Conservation (phyloP, 2,888 invertebrate species). For the Margaritifera margaritifera region DNA sequence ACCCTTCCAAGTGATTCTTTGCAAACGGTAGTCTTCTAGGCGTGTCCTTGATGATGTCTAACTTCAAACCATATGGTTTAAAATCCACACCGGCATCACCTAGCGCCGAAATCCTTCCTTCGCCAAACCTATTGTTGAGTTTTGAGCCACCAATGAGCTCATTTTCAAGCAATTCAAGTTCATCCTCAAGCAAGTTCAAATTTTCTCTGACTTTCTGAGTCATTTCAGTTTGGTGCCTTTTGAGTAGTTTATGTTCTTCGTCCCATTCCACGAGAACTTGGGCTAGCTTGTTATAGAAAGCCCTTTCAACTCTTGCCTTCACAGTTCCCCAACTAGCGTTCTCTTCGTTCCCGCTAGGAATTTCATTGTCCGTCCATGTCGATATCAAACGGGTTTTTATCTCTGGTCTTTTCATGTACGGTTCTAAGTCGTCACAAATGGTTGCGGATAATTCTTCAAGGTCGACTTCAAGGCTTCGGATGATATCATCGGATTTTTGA, state of each 20-base stretch:
- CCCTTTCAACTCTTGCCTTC: conserved; percentile 28
- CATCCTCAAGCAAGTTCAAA: conserved; percentile 28
- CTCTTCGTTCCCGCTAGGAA: conserved; percentile 24
- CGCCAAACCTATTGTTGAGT: too few relatives aligned
- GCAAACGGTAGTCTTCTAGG: conserved; percentile 1
- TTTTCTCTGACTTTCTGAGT: conserved; percentile 17
- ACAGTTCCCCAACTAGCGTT: conserved; percentile 31
- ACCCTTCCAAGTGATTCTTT: conserved; percentile 1
- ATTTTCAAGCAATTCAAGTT: conserved; percentile 8
- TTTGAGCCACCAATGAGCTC: background rate
- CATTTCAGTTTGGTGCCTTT: conserved; percentile 27
- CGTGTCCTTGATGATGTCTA: background rate
- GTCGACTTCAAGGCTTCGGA: conserved; percentile 21
- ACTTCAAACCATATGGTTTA: background rate
- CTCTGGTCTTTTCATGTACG: conserved; percentile 24
- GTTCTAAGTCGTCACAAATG: conserved; percentile 26
- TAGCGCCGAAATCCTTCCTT: too few relatives aligned
- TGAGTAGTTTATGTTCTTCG: conserved; percentile 23
- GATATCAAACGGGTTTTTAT: conserved; percentile 30
- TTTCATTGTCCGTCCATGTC: conserved; percentile 38
- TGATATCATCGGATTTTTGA: conserved; percentile 29
- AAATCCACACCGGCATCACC: conserved; percentile 1
- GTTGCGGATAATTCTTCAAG: conserved; percentile 28
- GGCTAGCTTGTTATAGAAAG: conserved; percentile 23
- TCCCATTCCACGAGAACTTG: conserved; percentile 38